Evolutionary conservation across 1,140 invertebrate genomes (phyloP).

Genomic region (Nephotettix cincticeps): DNA sequence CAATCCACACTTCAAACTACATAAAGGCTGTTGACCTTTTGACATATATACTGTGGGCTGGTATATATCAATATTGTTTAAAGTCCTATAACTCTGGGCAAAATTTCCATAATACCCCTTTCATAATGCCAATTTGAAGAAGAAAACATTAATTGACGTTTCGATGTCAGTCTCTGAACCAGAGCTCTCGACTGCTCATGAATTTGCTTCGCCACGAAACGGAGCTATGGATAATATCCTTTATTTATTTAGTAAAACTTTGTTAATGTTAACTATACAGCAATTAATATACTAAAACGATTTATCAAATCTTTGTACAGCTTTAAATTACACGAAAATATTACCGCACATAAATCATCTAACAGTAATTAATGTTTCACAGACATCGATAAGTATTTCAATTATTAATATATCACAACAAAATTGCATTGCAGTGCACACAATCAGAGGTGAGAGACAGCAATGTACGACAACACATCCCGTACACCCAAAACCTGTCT

Average conservation of each 20-base stretch:
- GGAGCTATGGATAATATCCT: neutral
- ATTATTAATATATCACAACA: conserved; percentile 22
- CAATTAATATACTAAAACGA: conserved; percentile 13
- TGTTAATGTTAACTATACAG: conserved; percentile 13
- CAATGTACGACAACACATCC: neutral
- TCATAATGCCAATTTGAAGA: no score
- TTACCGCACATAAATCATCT: conserved; percentile 23
- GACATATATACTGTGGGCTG: no score
- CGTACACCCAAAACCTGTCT: conserved; percentile 16
- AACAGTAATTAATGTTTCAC: conserved; percentile 24
- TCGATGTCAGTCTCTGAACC: neutral
- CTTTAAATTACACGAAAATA: conserved; percentile 27
- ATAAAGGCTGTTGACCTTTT: no score
- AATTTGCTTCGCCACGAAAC: neutral
- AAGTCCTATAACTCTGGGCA: no score
- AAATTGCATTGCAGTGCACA: conserved; percentile 26
- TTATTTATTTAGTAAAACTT: conserved; percentile 16
- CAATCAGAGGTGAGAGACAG: neutral
- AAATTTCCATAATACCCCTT: no score
- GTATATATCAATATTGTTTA: no score
- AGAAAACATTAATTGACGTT: neutral
- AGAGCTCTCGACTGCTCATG: neutral
- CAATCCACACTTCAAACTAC: no score
- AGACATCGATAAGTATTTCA: conserved; percentile 21
- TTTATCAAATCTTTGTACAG: conserved; percentile 26